Evolutionary conservation across 2,888 invertebrate species (phyloP), one percentile per base, ranked within the genome.

Genomic region (Rosalia funebris): DNA sequence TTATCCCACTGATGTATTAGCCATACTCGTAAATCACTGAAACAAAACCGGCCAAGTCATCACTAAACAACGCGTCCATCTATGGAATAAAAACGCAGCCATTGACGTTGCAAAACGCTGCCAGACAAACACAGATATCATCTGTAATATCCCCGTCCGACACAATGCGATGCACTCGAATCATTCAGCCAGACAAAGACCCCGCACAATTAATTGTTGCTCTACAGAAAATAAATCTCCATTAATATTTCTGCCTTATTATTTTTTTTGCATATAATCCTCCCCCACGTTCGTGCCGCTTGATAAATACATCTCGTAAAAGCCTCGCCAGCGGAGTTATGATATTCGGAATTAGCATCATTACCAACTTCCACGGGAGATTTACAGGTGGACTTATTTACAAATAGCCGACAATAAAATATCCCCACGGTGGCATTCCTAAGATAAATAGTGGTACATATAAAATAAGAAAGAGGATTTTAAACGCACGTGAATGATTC

Each of bases 231-330:
- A 44, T 44, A 20, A 25, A 44, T 44, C 44, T 19, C 12, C 25
- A 25, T 20, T 44, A 12, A 16, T 19, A 44, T 25, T 25, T 12
- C 25, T 11, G 11, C 14, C 12, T 14, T 44, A 20, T 20, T 25
- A 19, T 44, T 44, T 44, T 41, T 25, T 34, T 34, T 34, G 5
- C 11, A n/a, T 3, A 31, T 14, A 45, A n/a, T 11, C 20, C 44
- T 20, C 20, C 20, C 10, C 14, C 14, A 11, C 25, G 1, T 25
- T 11, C 31, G 7, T 9, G 10, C n/a, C 45, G 4, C n/a, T 25
- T 45, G 45, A 45, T 14, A 45, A 45, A 45, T 45, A 45, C 45
- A 7, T 31, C 16, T 45, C 45, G 31, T 45, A 45, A 45, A 45
- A 15, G 5, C 31, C 19, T 45, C 19, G 25, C 12, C 7, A 12